A percentile compares a stretch with the other conserved stretches of the same genome.
Evolutionary conservation across 2,797 vertebrate species (phyloP).

Genomic region (Megalops cyprinoides): DNA sequence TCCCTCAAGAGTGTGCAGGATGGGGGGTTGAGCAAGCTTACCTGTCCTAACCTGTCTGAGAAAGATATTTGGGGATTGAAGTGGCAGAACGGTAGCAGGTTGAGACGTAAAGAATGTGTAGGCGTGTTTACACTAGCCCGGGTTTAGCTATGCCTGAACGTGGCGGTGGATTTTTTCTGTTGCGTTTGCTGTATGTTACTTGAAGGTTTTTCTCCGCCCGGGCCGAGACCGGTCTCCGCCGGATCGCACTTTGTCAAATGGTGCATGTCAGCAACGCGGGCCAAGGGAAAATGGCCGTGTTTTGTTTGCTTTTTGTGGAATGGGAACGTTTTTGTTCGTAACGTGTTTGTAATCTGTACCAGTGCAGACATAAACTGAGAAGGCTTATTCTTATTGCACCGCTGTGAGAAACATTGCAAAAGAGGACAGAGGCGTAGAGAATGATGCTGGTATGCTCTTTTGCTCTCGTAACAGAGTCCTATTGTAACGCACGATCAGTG

Average conservation of each 20-base stretch:
- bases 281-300: neutral
- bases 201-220: neutral
- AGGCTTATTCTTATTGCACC: neutral
- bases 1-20: neutral
- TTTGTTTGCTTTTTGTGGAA: neutral
- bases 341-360: too few relatives aligned
- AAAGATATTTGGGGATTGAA: neutral
- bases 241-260: too few relatives aligned
- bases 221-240: too few relatives aligned
- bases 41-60: neutral
- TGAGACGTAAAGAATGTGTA: neutral
- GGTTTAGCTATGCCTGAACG: neutral
- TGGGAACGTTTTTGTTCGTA: neutral
- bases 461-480: too few relatives aligned
- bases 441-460: too few relatives aligned
- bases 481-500: too few relatives aligned
- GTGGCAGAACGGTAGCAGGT: neutral
- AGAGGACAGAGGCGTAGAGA: neutral
- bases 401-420: neutral
- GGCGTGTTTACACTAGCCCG: neutral
- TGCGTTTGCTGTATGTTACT: neutral
- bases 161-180: too few relatives aligned
- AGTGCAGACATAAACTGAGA: neutral
- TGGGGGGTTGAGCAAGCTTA: neutral
- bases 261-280: too few relatives aligned